Base-by-base conservation (phyloP, 2,113 vertebrate species). In the Pagrus major region DNA sequence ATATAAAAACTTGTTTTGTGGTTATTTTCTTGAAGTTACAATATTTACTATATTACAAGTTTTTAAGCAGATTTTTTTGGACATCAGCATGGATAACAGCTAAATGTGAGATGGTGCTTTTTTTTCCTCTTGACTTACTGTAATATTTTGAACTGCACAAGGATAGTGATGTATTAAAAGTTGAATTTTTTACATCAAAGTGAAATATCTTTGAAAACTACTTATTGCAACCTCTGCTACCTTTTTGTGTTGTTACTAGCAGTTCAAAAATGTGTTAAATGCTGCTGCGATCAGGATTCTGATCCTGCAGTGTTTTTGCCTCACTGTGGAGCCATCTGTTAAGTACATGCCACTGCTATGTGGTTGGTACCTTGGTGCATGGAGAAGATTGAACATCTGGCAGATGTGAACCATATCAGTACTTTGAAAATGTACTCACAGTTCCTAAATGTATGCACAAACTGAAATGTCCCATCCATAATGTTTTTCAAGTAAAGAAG, bases 1-100 rank as follows among this genome's bases (percentile, higher is more conserved):
- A 96, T 92, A 91, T 85, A 76, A 90, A 55, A 76, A 87, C 85
- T 90, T 85, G 85, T 89, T 88, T 92, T 94, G 89, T 93, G 87
- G 86, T 93, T 91, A 91, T 93, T 91, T 91, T 80, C 58, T 87
- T 89, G 72, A 81, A 79, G 68, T 89, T 87, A 80, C 59, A 63
- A 73, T 85, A 88, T 93, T 89, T 91, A 83, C 79, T 86, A 91
- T 82, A 65, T 78, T 68, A 77, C 79, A 80, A 9, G 51, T 90
- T 89, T 90, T 86, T 87, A 86, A 78, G 52, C 23, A 68, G 44
- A 61, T 37, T 9, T 51, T 61, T 81, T 81, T 83, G 39, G 68
- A 76, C 9, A 39, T 42, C n/a, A 46, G 64, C 81, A 59, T 75
- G 33, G 72, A n/a, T 64, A 61, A 78, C 20, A 18, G 76, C 79